A percentile compares a stretch with the other conserved stretches of the same genome.
These are phyloP conservation scores for Andrena cerasifolii DNA, from an alignment of 1,140 invertebrate genomes.

Conservation along the genomic window DNA sequence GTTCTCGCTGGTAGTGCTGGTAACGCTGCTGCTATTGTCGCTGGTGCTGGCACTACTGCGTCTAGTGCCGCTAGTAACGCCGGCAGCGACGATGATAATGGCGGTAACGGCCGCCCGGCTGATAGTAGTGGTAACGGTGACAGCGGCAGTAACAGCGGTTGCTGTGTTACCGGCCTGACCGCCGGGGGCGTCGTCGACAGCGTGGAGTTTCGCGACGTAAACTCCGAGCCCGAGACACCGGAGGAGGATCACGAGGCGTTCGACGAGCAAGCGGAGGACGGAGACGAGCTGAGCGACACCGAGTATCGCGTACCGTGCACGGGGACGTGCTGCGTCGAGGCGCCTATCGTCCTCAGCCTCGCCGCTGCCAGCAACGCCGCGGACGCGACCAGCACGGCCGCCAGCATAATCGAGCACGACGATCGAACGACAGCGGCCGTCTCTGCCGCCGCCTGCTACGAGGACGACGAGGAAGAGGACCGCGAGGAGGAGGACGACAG, in stretches of 20 bases:
- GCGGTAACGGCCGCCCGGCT: background rate
- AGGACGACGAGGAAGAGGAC: constrained; percentile 48
- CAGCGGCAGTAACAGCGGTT: constrained; percentile 38
- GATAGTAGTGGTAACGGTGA: constrained; percentile 32
- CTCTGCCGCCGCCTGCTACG: constrained; percentile 35
- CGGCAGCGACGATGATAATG: constrained; percentile 2
- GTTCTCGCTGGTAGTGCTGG: constrained; percentile 22
- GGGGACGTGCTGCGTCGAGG: constrained; percentile 24
- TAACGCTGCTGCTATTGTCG: constrained; percentile 21
- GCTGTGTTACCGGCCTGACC: constrained; percentile 53
- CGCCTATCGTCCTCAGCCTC: constrained; percentile 25
- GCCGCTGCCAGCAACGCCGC: constrained; percentile 34
- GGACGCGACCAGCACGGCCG: constrained; percentile 13
- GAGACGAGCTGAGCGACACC: constrained; percentile 7
- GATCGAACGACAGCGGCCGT: constrained; percentile 45
- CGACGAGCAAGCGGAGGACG: background rate
- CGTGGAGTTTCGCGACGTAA: constrained; percentile 59
- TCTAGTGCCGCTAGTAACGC: constrained; percentile 18
- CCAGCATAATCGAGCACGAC: constrained; percentile 56
- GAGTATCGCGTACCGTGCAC: constrained; percentile 3
- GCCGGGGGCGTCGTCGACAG: constrained; percentile 43
- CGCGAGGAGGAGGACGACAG: constrained; percentile 50
- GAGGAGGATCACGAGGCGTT: constrained; percentile 11
- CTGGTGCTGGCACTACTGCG: constrained; percentile 28
- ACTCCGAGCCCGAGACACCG: constrained; percentile 27